phyloP scores from a whole-genome alignment of 2,113 vertebrate genomes.

The Colius striatus region DNA sequence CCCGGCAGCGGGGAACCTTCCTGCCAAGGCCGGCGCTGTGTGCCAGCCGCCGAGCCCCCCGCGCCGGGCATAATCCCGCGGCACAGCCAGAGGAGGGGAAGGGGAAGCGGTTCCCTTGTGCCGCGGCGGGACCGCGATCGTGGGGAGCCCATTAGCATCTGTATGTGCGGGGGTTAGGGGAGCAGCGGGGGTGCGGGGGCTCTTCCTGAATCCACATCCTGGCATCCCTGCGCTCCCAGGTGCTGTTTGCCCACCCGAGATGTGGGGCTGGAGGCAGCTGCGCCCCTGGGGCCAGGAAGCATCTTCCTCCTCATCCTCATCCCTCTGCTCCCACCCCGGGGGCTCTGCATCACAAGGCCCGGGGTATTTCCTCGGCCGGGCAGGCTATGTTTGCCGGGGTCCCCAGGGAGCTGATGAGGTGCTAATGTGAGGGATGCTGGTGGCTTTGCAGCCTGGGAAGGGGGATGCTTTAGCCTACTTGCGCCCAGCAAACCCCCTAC shows the following conservation, averaged over 20 bases:
- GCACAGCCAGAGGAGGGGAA: not conserved
- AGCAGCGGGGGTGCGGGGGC: constrained; percentile 67
- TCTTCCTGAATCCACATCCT: constrained; percentile 86
- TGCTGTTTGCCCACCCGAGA: constrained; percentile 95
- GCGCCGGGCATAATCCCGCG: not conserved
- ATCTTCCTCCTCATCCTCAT: not conserved
- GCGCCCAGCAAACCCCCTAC: too few relatives aligned
- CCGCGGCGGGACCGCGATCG: not conserved
- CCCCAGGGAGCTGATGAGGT: constrained; percentile 92
- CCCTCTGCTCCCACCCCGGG: constrained; percentile 65
- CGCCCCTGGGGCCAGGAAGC: constrained; percentile 81
- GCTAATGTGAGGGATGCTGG: constrained; percentile 83
- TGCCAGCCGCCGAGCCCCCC: not conserved
- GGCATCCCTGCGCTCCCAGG: constrained; percentile 82
- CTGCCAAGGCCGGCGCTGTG: not conserved
- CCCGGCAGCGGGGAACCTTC: not conserved
- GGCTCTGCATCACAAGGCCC: constrained; percentile 83
- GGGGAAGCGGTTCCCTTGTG: not conserved
- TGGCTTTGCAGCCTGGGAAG: constrained; percentile 76
- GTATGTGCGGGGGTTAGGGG: not conserved
- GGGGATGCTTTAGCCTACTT: not conserved
- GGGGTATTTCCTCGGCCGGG: constrained; percentile 83
- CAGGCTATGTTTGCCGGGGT: constrained; percentile 86
- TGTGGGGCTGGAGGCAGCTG: constrained; percentile 64
- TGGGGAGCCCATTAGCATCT: constrained; percentile 46